Evolutionary conservation across 1,140 invertebrate genomes (phyloP).

Genomic region (Bombus waltoni): DNA sequence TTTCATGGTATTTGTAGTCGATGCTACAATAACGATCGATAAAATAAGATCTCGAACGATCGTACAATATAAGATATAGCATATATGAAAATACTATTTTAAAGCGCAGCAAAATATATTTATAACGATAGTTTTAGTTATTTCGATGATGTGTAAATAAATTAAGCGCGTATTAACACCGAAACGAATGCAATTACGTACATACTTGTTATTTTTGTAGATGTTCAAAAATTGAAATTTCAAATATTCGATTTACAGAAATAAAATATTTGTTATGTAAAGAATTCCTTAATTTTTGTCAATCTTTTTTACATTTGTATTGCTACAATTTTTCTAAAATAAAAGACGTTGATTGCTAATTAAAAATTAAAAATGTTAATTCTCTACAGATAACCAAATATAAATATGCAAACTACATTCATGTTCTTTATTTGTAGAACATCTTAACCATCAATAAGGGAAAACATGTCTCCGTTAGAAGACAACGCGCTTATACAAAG

Average conservation of each 20-base stretch:
- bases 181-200: not conserved
- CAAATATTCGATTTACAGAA: not conserved
- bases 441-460: not conserved
- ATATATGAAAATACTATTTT: no score
- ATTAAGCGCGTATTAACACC: not conserved
- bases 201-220: not conserved
- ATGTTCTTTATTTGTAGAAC: not conserved
- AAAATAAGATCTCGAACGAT: not conserved
- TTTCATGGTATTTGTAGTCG: not conserved
- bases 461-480: slow-evolving; percentile 31
- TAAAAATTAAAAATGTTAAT: not conserved
- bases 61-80: not conserved
- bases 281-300: no score
- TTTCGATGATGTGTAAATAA: no score
- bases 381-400: not conserved
- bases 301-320: not conserved
- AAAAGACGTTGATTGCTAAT: not conserved
- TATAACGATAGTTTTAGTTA: no score
- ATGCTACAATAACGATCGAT: not conserved
- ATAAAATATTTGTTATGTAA: not conserved
- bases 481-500: not conserved
- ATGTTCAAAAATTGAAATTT: not conserved
- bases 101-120: no score
- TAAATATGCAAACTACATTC: not conserved
- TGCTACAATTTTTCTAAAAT: not conserved